Base-by-base conservation (phyloP, 2,888 invertebrate genomes). In the Gari tellinella region DNA sequence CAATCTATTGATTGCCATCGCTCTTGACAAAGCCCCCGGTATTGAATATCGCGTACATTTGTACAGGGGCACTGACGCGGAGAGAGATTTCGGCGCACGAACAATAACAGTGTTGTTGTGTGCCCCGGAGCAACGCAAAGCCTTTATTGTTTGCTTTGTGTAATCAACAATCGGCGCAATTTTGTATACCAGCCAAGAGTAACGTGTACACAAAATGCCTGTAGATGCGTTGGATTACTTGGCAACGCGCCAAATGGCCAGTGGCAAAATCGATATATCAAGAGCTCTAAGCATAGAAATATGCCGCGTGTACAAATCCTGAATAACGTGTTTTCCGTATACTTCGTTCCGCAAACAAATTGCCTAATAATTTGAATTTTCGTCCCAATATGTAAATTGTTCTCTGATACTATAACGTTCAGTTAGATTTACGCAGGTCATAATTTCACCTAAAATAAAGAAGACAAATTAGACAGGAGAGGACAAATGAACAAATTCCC, bases 1-100 rank as follows among this genome's bases (percentile, higher is more conserved):
- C 37, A 40, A 21, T 49, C 38, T 61, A 45, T 51, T 41, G 37
- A 23, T 26, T 56, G 10, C 45, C n/a, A 25, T 26, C 5, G 10
- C 25, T 46, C 15, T 65, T 57, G 52, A 65, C 41, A 65, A 55
- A 40, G 43, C 64, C 64, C 56, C 64, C 31, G 37, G 46, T 55
- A 25, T 17, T 48, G 17, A 41, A 46, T 53, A 46, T 38, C n/a
- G 26, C 31, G 10, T 49, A 38, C 52, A 53, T 64, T 63, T 67
- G 60, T 56, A 52, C 63, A 51, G 64, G 56, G 51, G 63, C 76
- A 63, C 40, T 55, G 72, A 63, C 67, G 76, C 70, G 66, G 62
- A 63, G 49, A 49, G 52, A 53, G 53, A 49, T 63, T 58, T 57
- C 31, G 31, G 55, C 37, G 38, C 37, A 51, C 61, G 52, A 68